These are phyloP conservation scores for Dysdera silvatica DNA, from an alignment of 1,140 invertebrate species.

Conservation along the genomic window DNA sequence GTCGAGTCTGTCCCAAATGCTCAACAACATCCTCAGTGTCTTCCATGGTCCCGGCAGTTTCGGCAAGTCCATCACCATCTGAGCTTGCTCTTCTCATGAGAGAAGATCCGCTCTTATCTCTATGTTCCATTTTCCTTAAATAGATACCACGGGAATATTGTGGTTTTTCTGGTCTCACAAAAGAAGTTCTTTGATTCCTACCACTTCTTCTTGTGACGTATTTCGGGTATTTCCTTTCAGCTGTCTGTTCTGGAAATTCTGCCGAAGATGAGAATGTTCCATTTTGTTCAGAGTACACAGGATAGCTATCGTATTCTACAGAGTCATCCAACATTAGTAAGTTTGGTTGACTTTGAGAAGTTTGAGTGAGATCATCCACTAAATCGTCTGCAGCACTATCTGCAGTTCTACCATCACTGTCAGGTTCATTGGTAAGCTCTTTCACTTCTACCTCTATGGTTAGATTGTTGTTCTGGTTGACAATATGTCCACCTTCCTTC, in stretches of 20 bases:
- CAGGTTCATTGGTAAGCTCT: slow-evolving; percentile 7
- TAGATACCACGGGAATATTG: slow-evolving; percentile 15
- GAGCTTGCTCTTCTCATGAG: slow-evolving; percentile 7
- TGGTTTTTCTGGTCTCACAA: neutral
- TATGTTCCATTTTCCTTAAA: slow-evolving; percentile 21
- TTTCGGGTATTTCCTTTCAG: no score
- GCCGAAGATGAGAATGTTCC: neutral
- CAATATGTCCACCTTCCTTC: slow-evolving; percentile 8
- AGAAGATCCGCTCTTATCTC: slow-evolving; percentile 9
- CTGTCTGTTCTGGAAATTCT: neutral
- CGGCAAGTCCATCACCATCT: neutral
- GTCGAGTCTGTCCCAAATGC: neutral
- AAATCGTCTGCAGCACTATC: no score
- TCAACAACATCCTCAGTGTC: neutral
- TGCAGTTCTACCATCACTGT: no score
- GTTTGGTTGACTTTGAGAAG: no score
- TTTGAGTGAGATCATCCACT: no score
- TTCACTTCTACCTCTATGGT: slow-evolving; percentile 25
- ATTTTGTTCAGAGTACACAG: slow-evolving; percentile 23
- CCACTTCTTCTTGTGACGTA: no score
- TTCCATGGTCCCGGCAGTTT: neutral
- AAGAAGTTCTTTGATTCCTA: no score
- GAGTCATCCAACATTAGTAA: neutral
- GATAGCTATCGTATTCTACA: slow-evolving; percentile 7
- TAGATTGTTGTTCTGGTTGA: slow-evolving; percentile 17